Evolutionary conservation across 1,140 invertebrate genomes (phyloP).

Genomic region (Sitodiplosis mosellana): DNA sequence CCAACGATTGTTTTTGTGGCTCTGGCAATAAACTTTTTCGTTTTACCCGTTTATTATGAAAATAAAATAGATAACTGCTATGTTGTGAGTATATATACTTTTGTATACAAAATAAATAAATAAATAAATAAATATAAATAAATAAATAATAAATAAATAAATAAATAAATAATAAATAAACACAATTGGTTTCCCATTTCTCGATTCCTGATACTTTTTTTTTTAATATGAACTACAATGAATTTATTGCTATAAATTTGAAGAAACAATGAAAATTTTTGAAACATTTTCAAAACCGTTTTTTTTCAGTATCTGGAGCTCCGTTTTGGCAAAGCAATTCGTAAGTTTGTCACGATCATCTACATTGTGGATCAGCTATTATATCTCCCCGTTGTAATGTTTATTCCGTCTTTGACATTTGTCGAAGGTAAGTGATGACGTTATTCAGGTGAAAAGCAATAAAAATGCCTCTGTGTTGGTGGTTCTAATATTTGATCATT

Average conservation of each 20-base stretch:
- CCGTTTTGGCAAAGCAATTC: slow-evolving; percentile 38
- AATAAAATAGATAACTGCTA: slow-evolving; percentile 67
- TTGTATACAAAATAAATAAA: too few relatives aligned
- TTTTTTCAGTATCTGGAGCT: slow-evolving; percentile 61
- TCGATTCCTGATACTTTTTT: slow-evolving; percentile 8
- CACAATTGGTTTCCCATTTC: too few relatives aligned
- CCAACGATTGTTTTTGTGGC: slow-evolving; percentile 42
- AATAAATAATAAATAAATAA: too few relatives aligned
- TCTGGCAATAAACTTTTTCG: slow-evolving; percentile 42
- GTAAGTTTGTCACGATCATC: slow-evolving; percentile 39
- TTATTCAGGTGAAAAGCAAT: too few relatives aligned
- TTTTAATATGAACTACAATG: too few relatives aligned
- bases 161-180: too few relatives aligned
- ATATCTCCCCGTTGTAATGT: slow-evolving; percentile 18
- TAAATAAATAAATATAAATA: too few relatives aligned
- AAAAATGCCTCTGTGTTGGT: too few relatives aligned
- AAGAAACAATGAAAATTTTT: too few relatives aligned
- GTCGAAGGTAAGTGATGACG: slow-evolving; percentile 51
- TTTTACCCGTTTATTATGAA: slow-evolving; percentile 69
- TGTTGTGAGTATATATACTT: slow-evolving; percentile 37
- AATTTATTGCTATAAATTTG: too few relatives aligned
- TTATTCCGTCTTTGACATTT: slow-evolving; percentile 54
- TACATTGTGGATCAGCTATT: slow-evolving; percentile 32
- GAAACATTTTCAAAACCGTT: too few relatives aligned
- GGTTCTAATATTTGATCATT: too few relatives aligned